Evolutionary conservation across 2,113 vertebrate species (phyloP), one percentile per base, ranked within the genome.

Genomic region (Sigmodon hispidus): DNA sequence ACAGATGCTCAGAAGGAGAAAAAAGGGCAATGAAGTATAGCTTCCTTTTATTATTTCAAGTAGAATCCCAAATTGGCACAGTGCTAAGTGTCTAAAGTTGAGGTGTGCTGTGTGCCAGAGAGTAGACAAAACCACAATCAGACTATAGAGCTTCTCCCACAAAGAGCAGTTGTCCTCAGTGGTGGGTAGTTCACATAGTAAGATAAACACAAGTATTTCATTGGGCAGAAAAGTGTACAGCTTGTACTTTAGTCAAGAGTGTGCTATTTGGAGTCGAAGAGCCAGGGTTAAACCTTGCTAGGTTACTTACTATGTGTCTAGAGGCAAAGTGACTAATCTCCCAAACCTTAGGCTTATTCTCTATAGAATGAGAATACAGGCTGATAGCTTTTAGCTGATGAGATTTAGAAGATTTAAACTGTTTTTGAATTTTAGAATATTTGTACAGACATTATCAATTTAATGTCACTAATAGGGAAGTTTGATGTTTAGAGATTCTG

Each of bases 31-130:
- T 77, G 50, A 89, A 69, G 15, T 5, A 75, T 34, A 34, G 45
- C 31, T 96, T 93, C 69, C 57, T 93, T 88, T 87, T 80, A 26
- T 72, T 87, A 76, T 81, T 88, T 80, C 79, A 83, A 93, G 87
- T 29, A 76, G 40, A 89, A 84, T 36, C 40, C 29, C 69, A 80
- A 79, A 55, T 29, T 72, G 43, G 72, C 26, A 40, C 3, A 31
- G 36, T 29, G 21, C 52, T 31, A 48, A 67, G 24, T 61, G 61
- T 80, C 67, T 65, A 36, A 19, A 61, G 7, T 0, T 26, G 52
- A 69, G 73, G 81, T 50, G 9, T 1, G 3, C 36, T 21, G 17
- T 70, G 79, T 43, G 31, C 70, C n/a, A 3, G 55, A 24, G 48
- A 91, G 83, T 24, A n/a, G 77, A 21, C n/a, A 61, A 89, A 87